Evolutionary conservation across 1,140 invertebrate species (phyloP), one percentile per base, ranked within the genome.

Genomic region (Nomia melanderi): DNA sequence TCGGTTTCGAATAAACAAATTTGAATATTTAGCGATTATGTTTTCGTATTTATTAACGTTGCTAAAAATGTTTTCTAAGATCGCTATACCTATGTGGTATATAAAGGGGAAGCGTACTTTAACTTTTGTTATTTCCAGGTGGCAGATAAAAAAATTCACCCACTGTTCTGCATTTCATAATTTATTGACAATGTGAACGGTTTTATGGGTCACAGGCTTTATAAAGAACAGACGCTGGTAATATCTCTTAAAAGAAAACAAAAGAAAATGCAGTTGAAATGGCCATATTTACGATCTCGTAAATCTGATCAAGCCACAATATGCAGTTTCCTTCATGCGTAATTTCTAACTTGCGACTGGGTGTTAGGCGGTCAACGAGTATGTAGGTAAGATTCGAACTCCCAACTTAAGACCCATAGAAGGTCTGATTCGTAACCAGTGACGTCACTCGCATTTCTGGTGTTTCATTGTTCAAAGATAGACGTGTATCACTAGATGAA

Each of bases 381-480:
- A 73, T 44, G 41, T 44, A 17, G 82, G 79, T 77, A 78, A 50
- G 65, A 41, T 62, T 47, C 71, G 65, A 84, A 80, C 60, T 78
- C 25, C 53, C 62, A 78, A 72, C 54, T 74, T 71, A 77, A 78
- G 78, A 80, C 54, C 87, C 86, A 81, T 86, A 87, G 74, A 87
- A 86, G 87, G 86, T 54, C 79, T 71, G 85, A 84, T 69, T 76
- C 75, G 77, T 82, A 79, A 69, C 70, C 69, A 88, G 78, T 88
- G 86, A 88, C 84, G 84, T 88, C 86, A 88, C 63, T 83, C 36
- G 25, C 73, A 78, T 82, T 84, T 85, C 85, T 80, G 80, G 77
- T 78, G 76, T 72, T 50, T 79, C 71, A 87, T 88, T 88, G 85
- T 88, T 88, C 77, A 50, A 65, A 39, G 78, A 77, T 70, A 69